Conservation (phyloP, 2,113 vertebrate genomes). For the Craseonycteris thonglongyai region DNA sequence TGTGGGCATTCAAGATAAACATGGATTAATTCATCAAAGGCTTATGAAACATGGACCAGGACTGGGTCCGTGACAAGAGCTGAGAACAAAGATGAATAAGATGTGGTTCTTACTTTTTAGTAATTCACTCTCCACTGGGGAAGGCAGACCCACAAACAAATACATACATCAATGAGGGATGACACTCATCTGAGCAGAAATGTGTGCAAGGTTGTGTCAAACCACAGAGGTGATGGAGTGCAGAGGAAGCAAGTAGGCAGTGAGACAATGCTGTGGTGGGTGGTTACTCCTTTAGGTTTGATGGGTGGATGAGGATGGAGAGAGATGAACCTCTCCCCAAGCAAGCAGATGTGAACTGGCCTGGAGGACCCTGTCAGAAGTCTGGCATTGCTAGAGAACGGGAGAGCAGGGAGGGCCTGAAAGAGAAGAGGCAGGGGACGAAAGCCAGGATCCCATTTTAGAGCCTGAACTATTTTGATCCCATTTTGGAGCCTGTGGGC, state of each 20-base stretch:
- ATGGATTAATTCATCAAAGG: conserved; percentile 8
- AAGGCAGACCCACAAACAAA: conserved; percentile 10
- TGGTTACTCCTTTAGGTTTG: background rate
- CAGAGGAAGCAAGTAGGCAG: background rate
- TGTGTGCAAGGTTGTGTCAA: background rate
- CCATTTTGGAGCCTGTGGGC: background rate
- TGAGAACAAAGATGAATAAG: conserved; percentile 20
- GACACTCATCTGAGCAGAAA: background rate
- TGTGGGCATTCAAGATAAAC: background rate
- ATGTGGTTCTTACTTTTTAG: background rate
- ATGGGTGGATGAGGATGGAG: background rate
- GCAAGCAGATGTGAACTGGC: background rate
- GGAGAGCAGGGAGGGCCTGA: background rate
- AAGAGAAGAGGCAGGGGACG: background rate
- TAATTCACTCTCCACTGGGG: background rate
- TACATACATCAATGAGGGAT: background rate
- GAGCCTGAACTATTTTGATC: background rate
- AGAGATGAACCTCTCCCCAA: background rate
- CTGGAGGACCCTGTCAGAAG: background rate
- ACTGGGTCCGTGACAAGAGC: conserved; percentile 6
- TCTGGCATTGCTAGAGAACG: background rate
- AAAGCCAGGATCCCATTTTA: background rate
- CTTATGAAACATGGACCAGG: background rate
- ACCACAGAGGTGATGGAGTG: background rate
- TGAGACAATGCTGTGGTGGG: background rate